Evolutionary conservation across 2,797 vertebrate species (phyloP).

Genomic region (Acridotheres tristis): DNA sequence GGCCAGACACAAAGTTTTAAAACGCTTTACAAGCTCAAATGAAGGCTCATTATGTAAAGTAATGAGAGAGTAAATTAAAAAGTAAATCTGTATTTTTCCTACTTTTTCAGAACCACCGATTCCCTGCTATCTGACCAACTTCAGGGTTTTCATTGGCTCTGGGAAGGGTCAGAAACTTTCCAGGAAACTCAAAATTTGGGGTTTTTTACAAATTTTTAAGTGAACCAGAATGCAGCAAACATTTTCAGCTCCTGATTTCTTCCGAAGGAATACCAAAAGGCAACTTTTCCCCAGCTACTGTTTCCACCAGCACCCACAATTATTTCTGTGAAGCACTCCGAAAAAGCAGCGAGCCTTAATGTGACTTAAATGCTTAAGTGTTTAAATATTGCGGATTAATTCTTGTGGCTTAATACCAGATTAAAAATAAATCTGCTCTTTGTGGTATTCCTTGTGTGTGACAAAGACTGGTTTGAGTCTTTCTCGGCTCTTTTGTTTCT

Average conservation of each 20-base stretch:
- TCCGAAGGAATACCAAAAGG: neutral
- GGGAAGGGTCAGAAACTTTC: neutral
- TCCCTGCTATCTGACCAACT: neutral
- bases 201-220: neutral
- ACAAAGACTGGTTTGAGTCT: neutral
- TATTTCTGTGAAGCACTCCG: neutral
- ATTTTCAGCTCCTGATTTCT: neutral
- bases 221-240: neutral
- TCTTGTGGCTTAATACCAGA: conserved; percentile 50
- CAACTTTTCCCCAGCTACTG: neutral
- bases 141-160: neutral
- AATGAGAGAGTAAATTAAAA: neutral
- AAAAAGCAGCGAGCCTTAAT: neutral
- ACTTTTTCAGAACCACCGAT: neutral
- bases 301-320: neutral
- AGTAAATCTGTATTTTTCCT: neutral
- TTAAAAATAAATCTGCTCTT: conserved; percentile 56
- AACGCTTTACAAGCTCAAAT: neutral
- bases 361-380: conserved; percentile 19
- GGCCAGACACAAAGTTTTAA: neutral
- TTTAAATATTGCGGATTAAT: conserved; percentile 42
- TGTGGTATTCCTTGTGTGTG: neutral
- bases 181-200: neutral
- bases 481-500: conserved; percentile 31
- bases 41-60: neutral